Evolutionary conservation across 2,113 vertebrate species (phyloP).

Genomic region (Gymnarchus niloticus): DNA sequence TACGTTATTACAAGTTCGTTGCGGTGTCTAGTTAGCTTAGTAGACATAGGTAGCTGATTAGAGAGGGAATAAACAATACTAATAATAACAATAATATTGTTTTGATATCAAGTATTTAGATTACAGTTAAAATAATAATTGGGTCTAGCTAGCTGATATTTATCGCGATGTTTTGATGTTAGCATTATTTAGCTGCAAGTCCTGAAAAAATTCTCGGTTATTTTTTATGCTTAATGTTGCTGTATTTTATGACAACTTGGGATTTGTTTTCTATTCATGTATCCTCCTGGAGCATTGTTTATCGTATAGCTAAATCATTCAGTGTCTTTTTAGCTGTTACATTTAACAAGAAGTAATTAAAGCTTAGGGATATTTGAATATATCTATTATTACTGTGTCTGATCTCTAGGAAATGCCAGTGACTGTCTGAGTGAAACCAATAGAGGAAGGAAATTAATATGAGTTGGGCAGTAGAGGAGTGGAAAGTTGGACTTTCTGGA

Average conservation of each 20-base stretch:
- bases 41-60: not conserved
- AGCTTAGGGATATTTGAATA: not conserved
- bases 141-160: not conserved
- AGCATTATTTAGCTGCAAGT: not conserved
- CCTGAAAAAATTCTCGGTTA: too few relatives aligned
- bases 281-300: not conserved
- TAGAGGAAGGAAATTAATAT: slow-evolving; percentile 50
- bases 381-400: not conserved
- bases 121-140: not conserved
- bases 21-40: not conserved
- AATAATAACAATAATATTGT: too few relatives aligned
- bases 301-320: not conserved
- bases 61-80: not conserved
- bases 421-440: not conserved
- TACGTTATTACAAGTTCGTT: not conserved
- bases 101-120: not conserved
- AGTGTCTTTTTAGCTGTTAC: not conserved
- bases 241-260: too few relatives aligned
- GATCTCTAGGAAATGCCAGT: slow-evolving; percentile 20
- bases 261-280: too few relatives aligned
- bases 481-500: slow-evolving; percentile 84
- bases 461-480: slow-evolving; percentile 90
- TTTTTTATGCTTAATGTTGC: too few relatives aligned
- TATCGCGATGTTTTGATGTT: not conserved
- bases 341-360: not conserved